Conservation (phyloP, 2,888 invertebrate genomes). For the Drosophila rubida region DNA sequence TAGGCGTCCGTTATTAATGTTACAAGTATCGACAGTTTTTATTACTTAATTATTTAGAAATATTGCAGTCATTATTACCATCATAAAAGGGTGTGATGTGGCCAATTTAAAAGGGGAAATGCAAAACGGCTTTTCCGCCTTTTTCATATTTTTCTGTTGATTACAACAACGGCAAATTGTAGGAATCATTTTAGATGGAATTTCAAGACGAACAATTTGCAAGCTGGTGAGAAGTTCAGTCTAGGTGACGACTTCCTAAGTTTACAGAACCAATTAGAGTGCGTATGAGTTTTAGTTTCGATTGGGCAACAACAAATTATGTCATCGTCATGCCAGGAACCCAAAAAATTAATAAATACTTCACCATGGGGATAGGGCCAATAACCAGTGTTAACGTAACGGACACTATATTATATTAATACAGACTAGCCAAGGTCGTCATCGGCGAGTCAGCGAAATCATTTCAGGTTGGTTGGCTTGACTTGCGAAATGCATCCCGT, state of each 20-base stretch:
- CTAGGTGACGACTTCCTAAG: slow-evolving; percentile 26
- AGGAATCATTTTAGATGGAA: background rate
- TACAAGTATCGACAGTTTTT: slow-evolving; percentile 4
- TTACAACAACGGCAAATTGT: slow-evolving; percentile 13
- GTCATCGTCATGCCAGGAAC: slow-evolving; percentile 50
- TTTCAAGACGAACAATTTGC: slow-evolving; percentile 32
- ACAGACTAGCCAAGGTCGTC: slow-evolving; percentile 61
- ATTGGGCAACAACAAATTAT: slow-evolving; percentile 41
- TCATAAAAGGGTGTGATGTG: background rate
- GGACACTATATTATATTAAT: slow-evolving; percentile 37
- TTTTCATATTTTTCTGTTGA: slow-evolving; percentile 2
- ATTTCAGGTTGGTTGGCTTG: slow-evolving; percentile 24
- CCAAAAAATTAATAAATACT: slow-evolving; percentile 15
- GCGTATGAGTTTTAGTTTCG: slow-evolving; percentile 32
- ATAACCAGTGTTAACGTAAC: slow-evolving; percentile 51
- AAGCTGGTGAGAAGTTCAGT: slow-evolving; percentile 41
- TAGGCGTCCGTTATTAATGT: background rate
- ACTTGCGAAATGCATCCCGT: slow-evolving; percentile 55
- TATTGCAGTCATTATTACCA: slow-evolving; percentile 8
- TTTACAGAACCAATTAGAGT: slow-evolving; percentile 72
- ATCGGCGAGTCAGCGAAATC: slow-evolving; percentile 12
- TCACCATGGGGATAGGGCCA: slow-evolving; percentile 21
- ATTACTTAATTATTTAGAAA: slow-evolving; percentile 16
- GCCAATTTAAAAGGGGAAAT: slow-evolving; percentile 1
- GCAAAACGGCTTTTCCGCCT: slow-evolving; percentile 44